Conservation (phyloP, 2,113 vertebrate genomes). For the Phalacrocorax carbo region DNA sequence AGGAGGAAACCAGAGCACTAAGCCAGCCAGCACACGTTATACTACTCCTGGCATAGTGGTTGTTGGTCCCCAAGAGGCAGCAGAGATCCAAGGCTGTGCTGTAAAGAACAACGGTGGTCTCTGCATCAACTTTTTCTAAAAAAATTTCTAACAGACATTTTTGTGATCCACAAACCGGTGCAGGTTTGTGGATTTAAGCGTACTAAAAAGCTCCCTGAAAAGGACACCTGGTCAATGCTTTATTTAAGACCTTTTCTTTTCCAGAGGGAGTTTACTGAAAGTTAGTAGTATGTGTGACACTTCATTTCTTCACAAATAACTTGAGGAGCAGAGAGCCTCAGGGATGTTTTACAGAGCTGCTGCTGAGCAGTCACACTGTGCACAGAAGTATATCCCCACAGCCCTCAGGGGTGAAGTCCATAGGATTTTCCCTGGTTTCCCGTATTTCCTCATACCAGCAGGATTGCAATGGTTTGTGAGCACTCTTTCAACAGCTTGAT, state of each 20-base stretch:
- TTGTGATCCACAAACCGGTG: not conserved
- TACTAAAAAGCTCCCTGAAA: not conserved
- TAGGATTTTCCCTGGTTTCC: not conserved
- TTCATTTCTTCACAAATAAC: not conserved
- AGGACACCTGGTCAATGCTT: not conserved
- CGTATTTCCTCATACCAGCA: not conserved
- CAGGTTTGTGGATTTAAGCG: not conserved
- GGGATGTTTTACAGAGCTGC: not conserved
- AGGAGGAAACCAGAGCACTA: not conserved
- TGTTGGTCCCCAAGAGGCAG: not conserved
- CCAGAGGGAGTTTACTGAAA: not conserved
- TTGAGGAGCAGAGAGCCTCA: not conserved
- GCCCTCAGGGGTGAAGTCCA: not conserved
- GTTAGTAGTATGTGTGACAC: not conserved
- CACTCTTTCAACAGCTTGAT: not conserved
- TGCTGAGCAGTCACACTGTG: not conserved
- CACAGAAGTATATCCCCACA: not conserved
- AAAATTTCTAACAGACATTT: rapidly evolving
- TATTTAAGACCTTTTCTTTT: not conserved
- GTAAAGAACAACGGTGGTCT: not conserved
- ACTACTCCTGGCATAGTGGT: not conserved
- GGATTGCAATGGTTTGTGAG: not conserved
- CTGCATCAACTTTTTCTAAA: not conserved
- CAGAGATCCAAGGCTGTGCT: not conserved
- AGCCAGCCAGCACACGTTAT: not conserved